Percentiles rank a stretch among this genome's conserved stretches.
Evolutionary conservation across 2,888 invertebrate genomes (phyloP).

Genomic region (Apotomis capreana): DNA sequence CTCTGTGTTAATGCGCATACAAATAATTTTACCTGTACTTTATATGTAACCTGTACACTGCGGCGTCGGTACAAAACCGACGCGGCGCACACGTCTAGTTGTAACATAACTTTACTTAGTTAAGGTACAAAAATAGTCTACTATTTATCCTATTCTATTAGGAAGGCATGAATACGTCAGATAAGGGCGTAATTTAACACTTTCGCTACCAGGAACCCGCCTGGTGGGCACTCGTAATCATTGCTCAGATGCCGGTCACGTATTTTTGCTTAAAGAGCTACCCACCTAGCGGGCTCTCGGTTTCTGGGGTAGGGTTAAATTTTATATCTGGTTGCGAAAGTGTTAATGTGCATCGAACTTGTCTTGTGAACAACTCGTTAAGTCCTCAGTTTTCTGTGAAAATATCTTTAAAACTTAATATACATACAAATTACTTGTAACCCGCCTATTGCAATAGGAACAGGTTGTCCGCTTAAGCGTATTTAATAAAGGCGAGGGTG

Average conservation of each 20-base stretch:
- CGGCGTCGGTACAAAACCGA: too few relatives aligned
- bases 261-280: not conserved
- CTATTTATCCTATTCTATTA: slow-evolving; percentile 16
- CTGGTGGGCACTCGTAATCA: too few relatives aligned
- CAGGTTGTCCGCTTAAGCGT: not conserved
- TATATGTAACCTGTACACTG: too few relatives aligned
- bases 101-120: slow-evolving; percentile 30
- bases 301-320: too few relatives aligned
- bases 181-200: not conserved
- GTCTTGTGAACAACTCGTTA: not conserved
- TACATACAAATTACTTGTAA: not conserved
- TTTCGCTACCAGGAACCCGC: too few relatives aligned
- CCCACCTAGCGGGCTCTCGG: too few relatives aligned
- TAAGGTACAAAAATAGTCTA: slow-evolving; percentile 22
- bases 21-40: not conserved
- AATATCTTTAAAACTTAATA: not conserved
- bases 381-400: not conserved
- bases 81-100: too few relatives aligned
- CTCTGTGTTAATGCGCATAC: too few relatives aligned
- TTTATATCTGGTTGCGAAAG: too few relatives aligned
- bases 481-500: not conserved
- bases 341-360: not conserved
- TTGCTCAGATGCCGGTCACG: too few relatives aligned
- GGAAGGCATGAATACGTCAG: slow-evolving; percentile 8
- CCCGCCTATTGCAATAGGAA: not conserved